These are phyloP conservation scores for Ormyrus pomaceus DNA, from an alignment of 2,888 invertebrate species.

Conservation along the genomic window DNA sequence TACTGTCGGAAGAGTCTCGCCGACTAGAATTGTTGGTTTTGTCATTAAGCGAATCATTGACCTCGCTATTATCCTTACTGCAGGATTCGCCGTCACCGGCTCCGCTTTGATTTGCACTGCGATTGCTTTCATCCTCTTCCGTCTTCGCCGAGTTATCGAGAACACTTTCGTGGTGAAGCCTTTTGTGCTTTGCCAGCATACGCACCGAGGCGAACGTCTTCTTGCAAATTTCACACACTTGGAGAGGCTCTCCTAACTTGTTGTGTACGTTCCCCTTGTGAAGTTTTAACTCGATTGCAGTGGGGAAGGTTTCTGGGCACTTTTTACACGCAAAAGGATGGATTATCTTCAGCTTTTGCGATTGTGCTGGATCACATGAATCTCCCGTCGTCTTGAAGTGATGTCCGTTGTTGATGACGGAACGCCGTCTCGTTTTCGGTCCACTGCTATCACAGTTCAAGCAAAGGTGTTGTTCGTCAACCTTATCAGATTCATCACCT, in stretches of 20 bases:
- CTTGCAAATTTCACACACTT: constrained; percentile 59
- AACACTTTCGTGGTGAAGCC: constrained; percentile 19
- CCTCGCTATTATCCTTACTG: constrained; percentile 13
- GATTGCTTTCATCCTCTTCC: not conserved
- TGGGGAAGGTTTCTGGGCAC: constrained; percentile 32
- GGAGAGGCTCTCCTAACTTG: not conserved
- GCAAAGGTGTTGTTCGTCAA: constrained; percentile 5
- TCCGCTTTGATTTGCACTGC: not conserved
- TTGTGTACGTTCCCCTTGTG: constrained; percentile 45
- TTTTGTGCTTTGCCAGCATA: constrained; percentile 50
- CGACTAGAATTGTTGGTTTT: constrained; percentile 21
- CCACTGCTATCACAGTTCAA: constrained; percentile 38
- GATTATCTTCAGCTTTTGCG: not conserved
- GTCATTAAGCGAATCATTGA: constrained; percentile 24
- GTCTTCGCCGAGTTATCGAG: constrained; percentile 6
- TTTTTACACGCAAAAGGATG: constrained; percentile 37
- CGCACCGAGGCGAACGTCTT: constrained; percentile 53
- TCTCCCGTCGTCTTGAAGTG: not conserved
- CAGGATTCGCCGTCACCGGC: not conserved
- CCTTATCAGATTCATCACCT: not conserved
- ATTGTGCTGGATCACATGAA: not conserved
- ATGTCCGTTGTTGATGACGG: constrained; percentile 23
- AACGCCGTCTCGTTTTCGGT: constrained; percentile 29
- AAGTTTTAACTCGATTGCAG: constrained; percentile 32
- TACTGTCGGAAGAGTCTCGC: constrained; percentile 49